phyloP scores from a whole-genome alignment of 2,888 invertebrate species.

The Epistrophe grossulariae region DNA sequence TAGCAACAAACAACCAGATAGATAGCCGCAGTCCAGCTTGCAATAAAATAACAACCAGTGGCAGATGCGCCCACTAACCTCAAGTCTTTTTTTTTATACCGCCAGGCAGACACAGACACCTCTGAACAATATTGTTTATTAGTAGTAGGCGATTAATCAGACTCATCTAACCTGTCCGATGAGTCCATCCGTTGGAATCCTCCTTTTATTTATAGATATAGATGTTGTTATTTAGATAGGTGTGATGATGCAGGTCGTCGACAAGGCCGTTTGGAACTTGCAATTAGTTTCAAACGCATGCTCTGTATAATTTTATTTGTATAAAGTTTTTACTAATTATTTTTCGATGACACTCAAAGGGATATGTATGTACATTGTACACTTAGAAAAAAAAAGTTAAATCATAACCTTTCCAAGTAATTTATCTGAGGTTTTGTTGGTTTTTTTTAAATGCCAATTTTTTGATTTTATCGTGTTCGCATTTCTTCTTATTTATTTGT shows the following conservation, averaged over 20 bases:
- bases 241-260: conserved; percentile 9
- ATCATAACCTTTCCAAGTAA: too few species aligned
- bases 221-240: neutral
- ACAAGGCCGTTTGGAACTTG: conserved; percentile 63
- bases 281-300: conserved; percentile 61
- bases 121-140: conserved; percentile 71
- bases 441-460: too few species aligned
- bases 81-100: conserved; percentile 27
- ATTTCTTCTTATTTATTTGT: too few species aligned
- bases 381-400: neutral
- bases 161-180: conserved; percentile 50
- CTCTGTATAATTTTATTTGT: conserved; percentile 13
- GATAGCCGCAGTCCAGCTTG: conserved; percentile 45
- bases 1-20: conserved; percentile 19
- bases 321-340: conserved; percentile 13
- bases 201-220: neutral
- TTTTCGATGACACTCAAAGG: conserved; percentile 30
- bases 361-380: neutral
- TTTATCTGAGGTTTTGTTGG: too few species aligned
- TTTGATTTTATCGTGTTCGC: too few species aligned
- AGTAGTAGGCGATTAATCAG: conserved; percentile 66
- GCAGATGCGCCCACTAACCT: conserved; percentile 70
- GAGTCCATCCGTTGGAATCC: conserved; percentile 50
- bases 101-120: conserved; percentile 60
- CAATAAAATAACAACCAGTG: conserved; percentile 47